phyloP scores from a whole-genome alignment of 2,888 invertebrate genomes.

The Masnerella sp. region DNA sequence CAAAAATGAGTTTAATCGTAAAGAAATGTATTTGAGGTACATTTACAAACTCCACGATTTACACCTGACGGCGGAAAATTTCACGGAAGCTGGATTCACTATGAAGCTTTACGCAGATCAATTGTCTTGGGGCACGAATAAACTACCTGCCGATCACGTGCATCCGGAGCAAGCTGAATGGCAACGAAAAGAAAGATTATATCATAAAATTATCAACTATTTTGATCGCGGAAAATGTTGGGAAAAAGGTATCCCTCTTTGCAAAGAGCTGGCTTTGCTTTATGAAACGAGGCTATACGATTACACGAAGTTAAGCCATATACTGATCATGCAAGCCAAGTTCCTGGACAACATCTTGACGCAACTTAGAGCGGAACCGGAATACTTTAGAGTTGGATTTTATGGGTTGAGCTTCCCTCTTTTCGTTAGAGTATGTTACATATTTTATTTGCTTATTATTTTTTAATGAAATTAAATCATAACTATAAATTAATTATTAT shows the following conservation, averaged over 20 bases:
- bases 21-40: slow-evolving; percentile 97
- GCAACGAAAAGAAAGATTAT: slow-evolving; percentile 93
- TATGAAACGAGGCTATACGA: slow-evolving; percentile 93
- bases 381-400: slow-evolving; percentile 97
- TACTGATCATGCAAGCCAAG: slow-evolving; percentile 90
- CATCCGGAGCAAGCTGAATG: slow-evolving; percentile 90
- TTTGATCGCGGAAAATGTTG: slow-evolving; percentile 98
- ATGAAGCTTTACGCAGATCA: slow-evolving; percentile 95
- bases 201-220: slow-evolving; percentile 92
- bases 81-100: slow-evolving; percentile 96
- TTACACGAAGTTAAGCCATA: slow-evolving; percentile 91
- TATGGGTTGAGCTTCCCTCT: slow-evolving; percentile 95
- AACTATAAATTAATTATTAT: slow-evolving; percentile 4
- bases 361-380: slow-evolving; percentile 92
- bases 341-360: slow-evolving; percentile 95
- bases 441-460: slow-evolving; percentile 13
- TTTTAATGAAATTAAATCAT: not conserved
- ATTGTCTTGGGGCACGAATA: slow-evolving; percentile 87
- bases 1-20: slow-evolving; percentile 95
- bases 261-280: slow-evolving; percentile 91
- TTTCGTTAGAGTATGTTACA: slow-evolving; percentile 90
- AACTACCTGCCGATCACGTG: slow-evolving; percentile 82
- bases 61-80: slow-evolving; percentile 94
- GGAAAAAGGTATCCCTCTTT: slow-evolving; percentile 96
- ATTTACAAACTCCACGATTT: slow-evolving; percentile 96